Conservation (phyloP, 2,888 invertebrate species). For the Dioctria linearis region DNA sequence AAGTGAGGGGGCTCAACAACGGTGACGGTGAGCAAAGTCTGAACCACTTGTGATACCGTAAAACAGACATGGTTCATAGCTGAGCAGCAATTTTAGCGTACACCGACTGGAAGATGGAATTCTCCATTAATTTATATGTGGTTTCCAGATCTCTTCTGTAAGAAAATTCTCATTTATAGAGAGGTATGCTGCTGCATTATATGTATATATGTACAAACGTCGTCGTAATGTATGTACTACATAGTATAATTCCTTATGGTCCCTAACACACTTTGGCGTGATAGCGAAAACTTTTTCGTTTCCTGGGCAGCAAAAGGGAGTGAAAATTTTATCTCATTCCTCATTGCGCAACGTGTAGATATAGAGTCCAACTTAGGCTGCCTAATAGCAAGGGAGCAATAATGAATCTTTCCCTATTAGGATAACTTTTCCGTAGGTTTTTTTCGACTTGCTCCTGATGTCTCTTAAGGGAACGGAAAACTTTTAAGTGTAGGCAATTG, state of each 20-base stretch:
- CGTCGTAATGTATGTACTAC: conserved; percentile 2
- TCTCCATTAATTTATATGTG: conserved; percentile 45
- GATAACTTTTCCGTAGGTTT: conserved; percentile 28
- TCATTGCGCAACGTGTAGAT: not conserved
- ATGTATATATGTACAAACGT: too few species aligned
- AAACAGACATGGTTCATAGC: conserved; percentile 42
- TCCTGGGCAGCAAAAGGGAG: not conserved
- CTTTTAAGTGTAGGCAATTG: conserved; percentile 54
- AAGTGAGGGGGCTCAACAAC: not conserved
- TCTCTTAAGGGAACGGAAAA: conserved; percentile 32
- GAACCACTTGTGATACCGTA: conserved; percentile 45
- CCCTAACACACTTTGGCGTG: conserved; percentile 27
- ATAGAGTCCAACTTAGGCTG: conserved; percentile 28
- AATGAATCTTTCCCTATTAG: conserved; percentile 50
- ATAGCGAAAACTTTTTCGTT: conserved; percentile 42
- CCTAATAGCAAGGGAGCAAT: conserved; percentile 45
- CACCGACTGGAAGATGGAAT: conserved; percentile 42
- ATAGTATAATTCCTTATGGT: conserved; percentile 45
- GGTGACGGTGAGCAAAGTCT: conserved; percentile 15
- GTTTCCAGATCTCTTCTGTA: conserved; percentile 6
- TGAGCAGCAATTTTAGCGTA: conserved; percentile 34
- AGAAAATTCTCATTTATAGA: not conserved
- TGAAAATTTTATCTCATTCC: conserved; percentile 1
- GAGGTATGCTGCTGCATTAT: conserved; percentile 5
- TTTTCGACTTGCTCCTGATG: not conserved